phyloP scores from a whole-genome alignment of 2,888 invertebrate genomes.

The Caenorhabditis wallacei region DNA sequence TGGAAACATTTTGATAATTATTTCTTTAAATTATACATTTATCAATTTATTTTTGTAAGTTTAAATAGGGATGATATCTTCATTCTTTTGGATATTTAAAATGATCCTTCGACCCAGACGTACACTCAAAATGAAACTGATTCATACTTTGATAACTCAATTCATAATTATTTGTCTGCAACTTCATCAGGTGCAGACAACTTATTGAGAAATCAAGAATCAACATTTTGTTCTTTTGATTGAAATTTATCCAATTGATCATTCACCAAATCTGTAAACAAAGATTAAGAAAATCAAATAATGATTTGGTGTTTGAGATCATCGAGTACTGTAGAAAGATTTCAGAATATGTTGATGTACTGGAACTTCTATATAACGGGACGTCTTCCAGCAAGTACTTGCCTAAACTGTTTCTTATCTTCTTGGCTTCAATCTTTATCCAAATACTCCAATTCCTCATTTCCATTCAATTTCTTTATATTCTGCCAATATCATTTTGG shows the following conservation, averaged over 20 bases:
- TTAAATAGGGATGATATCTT: neutral
- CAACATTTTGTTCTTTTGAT: neutral
- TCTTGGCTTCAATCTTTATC: constrained; percentile 39
- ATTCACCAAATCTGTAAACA: neutral
- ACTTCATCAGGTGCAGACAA: neutral
- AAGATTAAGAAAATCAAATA: neutral
- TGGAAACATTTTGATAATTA: constrained; percentile 59
- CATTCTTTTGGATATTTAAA: neutral
- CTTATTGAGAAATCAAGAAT: neutral
- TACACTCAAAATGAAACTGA: neutral
- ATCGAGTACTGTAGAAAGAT: neutral
- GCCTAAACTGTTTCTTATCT: constrained; percentile 28
- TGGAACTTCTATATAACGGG: constrained; percentile 45
- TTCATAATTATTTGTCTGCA: neutral
- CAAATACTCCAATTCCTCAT: neutral
- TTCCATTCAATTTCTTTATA: constrained; percentile 37
- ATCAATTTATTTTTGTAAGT: constrained; percentile 57
- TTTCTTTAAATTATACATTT: constrained; percentile 60
- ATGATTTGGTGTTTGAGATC: no score
- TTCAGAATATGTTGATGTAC: constrained; percentile 54
- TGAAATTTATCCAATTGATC: neutral
- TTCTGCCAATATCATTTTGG: constrained; percentile 42
- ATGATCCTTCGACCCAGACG: neutral
- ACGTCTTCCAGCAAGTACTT: constrained; percentile 44
- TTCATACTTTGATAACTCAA: constrained; percentile 3